Evolutionary conservation across 2,797 vertebrate genomes (phyloP).

Genomic region (Poecile montanus): DNA sequence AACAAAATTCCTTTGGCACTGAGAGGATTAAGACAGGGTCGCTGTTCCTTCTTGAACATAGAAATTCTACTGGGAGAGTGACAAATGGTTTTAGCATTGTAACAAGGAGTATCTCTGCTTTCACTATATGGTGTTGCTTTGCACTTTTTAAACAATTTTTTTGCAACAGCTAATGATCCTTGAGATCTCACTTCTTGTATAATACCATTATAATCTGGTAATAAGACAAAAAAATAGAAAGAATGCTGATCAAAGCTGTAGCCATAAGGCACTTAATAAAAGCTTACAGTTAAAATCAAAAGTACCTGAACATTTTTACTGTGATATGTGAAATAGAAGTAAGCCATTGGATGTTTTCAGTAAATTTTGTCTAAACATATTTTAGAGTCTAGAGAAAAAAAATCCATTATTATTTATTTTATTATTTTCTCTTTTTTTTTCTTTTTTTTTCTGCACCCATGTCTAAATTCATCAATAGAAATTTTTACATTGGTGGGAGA

Average conservation of each 20-base stretch:
- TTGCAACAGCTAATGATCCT: background rate
- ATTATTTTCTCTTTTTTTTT: background rate
- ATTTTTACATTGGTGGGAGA: background rate
- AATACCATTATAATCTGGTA: background rate
- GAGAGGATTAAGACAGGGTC: background rate
- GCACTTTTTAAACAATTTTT: background rate
- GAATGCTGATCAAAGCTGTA: background rate
- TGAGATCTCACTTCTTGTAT: background rate
- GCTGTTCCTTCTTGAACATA: background rate
- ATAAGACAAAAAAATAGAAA: background rate
- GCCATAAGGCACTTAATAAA: background rate
- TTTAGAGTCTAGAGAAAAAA: background rate
- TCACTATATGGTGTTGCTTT: background rate
- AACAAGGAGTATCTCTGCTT: background rate
- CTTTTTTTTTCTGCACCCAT: background rate
- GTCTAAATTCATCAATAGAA: background rate
- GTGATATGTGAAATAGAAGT: background rate
- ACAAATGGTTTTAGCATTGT: background rate
- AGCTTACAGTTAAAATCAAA: background rate
- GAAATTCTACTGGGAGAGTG: background rate
- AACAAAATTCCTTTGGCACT: background rate
- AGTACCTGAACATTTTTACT: background rate
- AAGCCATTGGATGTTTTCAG: background rate
- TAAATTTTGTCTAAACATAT: background rate
- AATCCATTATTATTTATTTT: background rate